phyloP scores from a whole-genome alignment of 2,888 invertebrate genomes.

The Drosophila suboccidentalis region DNA sequence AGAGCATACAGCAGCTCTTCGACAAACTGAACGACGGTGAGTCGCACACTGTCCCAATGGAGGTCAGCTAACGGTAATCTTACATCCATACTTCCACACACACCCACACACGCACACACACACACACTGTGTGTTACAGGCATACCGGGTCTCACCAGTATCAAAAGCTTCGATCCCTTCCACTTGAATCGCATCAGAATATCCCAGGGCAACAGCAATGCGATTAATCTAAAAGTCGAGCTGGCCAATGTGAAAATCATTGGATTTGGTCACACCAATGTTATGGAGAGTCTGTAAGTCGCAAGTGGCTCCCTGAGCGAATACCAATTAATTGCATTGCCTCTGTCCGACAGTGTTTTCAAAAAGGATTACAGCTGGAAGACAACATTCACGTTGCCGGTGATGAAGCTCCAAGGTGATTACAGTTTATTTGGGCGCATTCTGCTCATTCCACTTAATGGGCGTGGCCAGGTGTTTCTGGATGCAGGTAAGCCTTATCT shows the following conservation, averaged over 20 bases:
- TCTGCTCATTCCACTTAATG: conserved; percentile 89
- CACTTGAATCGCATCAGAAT: conserved; percentile 89
- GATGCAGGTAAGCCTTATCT: conserved; percentile 88
- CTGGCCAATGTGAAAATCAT: conserved; percentile 89
- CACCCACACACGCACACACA: neutral
- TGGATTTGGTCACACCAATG: conserved; percentile 89
- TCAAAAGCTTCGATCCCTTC: conserved; percentile 89
- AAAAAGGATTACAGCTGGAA: conserved; percentile 90
- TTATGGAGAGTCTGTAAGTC: conserved; percentile 88
- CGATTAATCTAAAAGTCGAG: conserved; percentile 91
- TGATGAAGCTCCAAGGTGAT: conserved; percentile 89
- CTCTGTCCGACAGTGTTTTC: conserved; percentile 87
- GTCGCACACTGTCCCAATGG: conserved; percentile 25
- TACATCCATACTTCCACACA: neutral
- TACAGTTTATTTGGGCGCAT: conserved; percentile 90
- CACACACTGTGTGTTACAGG: conserved; percentile 58
- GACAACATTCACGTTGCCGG: conserved; percentile 89
- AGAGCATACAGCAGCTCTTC: conserved; percentile 90
- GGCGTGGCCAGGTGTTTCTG: conserved; percentile 90
- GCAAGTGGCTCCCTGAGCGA: neutral
- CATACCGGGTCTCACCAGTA: conserved; percentile 85
- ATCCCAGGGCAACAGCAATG: conserved; percentile 89
- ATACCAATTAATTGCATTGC: neutral
- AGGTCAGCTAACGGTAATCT: conserved; percentile 1
- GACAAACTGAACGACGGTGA: conserved; percentile 88